Evolutionary conservation across 2,113 vertebrate genomes (phyloP), one percentile per base, ranked within the genome.

Genomic region (Aleadryas rufinucha): DNA sequence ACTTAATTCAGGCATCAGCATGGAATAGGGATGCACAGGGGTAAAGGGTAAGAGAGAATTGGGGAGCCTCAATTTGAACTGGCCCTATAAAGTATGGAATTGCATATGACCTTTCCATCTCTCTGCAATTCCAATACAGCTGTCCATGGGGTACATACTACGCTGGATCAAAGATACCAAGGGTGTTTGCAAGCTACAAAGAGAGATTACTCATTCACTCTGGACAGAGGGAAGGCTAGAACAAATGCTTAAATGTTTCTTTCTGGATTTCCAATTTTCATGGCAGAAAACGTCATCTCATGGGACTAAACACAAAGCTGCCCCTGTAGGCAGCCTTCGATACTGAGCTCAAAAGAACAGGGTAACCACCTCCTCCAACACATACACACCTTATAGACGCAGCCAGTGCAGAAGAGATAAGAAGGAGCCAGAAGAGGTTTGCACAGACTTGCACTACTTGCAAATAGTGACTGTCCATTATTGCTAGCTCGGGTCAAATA

Each of bases 361-460:
- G 28, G 52, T 70, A 68, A 11, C 24, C 42, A 10, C 45, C 26
- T 33, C 52, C 54, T 63, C n/a, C 78, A 33, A 10, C 27, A 61
- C 57, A 63, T 59, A 52, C 9, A 68, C 53, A 57, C 61, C 61
- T 89, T 69, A 50, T 24, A 87, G 83, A 64, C 69, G 77, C 45
- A 63, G 75, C 54, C 61, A 15, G 59, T 49, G 63, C 66, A 83
- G 90, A 77, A 91, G 60, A 95, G 92, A 95, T 92, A 94, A 91
- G 66, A 63, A 93, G 90, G 66, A 94, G 81, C 69, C 94, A 83
- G 89, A 61, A 53, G 59, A 86, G 82, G 83, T 90, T 93, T 97
- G 93, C 41, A 81, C 47, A 2, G 41, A 92, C 96, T 92, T 94
- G 95, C n/a, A 33, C 56, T 49, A 0, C 76, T 75, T 84, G 68